Base-by-base conservation (phyloP, 2,113 vertebrate genomes). In the Daubentonia madagascariensis region DNA sequence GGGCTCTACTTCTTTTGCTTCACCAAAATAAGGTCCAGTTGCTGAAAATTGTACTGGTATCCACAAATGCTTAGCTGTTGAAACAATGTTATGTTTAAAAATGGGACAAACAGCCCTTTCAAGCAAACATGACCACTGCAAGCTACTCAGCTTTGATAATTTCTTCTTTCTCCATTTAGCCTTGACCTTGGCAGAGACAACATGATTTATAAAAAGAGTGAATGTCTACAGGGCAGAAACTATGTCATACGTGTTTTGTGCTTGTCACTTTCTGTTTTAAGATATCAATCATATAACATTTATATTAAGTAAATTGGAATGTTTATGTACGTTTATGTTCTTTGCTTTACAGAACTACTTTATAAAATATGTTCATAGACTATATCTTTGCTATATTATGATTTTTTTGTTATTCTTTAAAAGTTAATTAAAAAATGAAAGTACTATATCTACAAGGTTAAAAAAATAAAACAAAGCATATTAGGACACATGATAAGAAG, bases 151-250 rank as follows among this genome's bases (percentile, higher is more conserved):
- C 72, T 89, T 96, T 97, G 83, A 78, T 93, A 79, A 93, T 93
- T 87, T 93, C 68, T 97, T 93, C 76, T 93, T 89, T 96, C 73
- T 86, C 40, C 30, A 14, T 83, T 35, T 90, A 93, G 67, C 92
- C 97, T 97, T 98, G 97, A 92, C 91, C 92, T 96, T 97, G 92
- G 63, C 76, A 72, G 37, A 93, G 52, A 43, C 32, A 57, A 86
- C 23, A 52, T 85, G 89, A 98, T 95, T 98, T 93, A 97, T 96
- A 86, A 45, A 87, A 89, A 43, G 75, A 95, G 20, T 95, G 91
- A 81, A 52, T 73, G 85, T 97, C 86, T 79, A 52, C 84, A 97
- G 89, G 94, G 79, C 92, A 95, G 73, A 97, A 97, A 96, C 94
- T 96, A 89, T 96, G 96, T 96, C 97, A 96, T 85, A 84, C 48